Evolutionary conservation across 1,140 invertebrate genomes (phyloP), one percentile per base, ranked within the genome.

Genomic region (Drosophila lowei): DNA sequence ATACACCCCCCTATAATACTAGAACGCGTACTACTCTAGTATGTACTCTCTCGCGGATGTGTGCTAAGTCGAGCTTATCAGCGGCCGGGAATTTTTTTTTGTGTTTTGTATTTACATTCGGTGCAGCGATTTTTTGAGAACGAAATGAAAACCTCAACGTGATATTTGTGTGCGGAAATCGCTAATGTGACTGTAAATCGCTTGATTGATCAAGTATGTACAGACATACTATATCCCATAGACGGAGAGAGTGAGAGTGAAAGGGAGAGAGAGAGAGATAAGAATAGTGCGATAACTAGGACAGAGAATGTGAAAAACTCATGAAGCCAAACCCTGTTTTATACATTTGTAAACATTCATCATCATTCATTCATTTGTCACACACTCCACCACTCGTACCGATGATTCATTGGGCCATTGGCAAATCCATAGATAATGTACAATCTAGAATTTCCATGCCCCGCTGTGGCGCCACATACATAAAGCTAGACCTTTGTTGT

Each of bases 321-420:
- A 53, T 42, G 50, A 13, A 15, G 55, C 66, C 78, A 80, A 79
- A 41, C 66, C 78, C 54, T 49, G 62, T 47, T 77, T 67, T 63
- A 49, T 47, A 21, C 41, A 53, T 60, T 18, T 60, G 41, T 55
- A 43, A 42, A 46, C 70, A 77, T 44, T 65, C 41, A 58, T 60
- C 67, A 53, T 42, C 18, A 18, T 28, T 71, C 38, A 25, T 71
- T 70, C 54, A 71, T 52, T 52, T 52, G 54, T 56, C 62, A 60
- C 62, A 23, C 52, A 25, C 41, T 49, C 49, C 38, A 53, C 63
- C 43, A 53, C 68, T 60, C 60, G 56, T 47, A 59, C 46, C 34
- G 21, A 56, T 81, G 79, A 81, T 74, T 81, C 79, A 81, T 38
- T 16, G 38, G 23, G 50, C 8, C 48, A 63, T 64, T 73, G 72